These are phyloP conservation scores for Okapia johnstoni DNA, from an alignment of 2,113 vertebrate genomes.

Conservation along the genomic window DNA sequence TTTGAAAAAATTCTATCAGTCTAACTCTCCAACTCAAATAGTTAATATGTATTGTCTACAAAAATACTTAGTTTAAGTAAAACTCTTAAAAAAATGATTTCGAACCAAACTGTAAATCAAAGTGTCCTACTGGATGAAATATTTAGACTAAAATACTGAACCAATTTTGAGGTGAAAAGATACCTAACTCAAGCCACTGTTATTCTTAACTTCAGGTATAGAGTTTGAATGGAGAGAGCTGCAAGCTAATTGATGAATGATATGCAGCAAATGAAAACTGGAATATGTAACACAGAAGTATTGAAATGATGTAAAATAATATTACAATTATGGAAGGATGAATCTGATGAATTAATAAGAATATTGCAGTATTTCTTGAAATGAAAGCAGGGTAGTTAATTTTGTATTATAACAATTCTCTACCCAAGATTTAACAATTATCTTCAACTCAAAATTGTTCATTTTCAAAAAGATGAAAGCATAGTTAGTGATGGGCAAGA, in stretches of 20 bases:
- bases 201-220: neutral
- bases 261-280: neutral
- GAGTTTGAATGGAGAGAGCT: neutral
- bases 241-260: neutral
- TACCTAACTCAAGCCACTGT: neutral
- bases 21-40: neutral
- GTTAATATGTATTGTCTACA: neutral
- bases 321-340: neutral
- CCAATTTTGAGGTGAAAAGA: neutral
- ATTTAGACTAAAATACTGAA: neutral
- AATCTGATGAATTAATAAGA: neutral
- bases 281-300: neutral
- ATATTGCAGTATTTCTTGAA: neutral
- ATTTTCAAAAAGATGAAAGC: constrained; percentile 49
- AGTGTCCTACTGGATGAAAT: neutral
- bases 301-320: neutral
- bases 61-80: neutral
- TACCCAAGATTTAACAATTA: neutral
- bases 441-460: constrained; percentile 18
- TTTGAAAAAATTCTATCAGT: neutral
- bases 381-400: neutral
- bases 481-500: constrained; percentile 80
- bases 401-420: neutral
- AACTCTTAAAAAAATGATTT: neutral
- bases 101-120: neutral